Conservation (phyloP, 2,797 vertebrate species). For the Atherinosoma microstoma region DNA sequence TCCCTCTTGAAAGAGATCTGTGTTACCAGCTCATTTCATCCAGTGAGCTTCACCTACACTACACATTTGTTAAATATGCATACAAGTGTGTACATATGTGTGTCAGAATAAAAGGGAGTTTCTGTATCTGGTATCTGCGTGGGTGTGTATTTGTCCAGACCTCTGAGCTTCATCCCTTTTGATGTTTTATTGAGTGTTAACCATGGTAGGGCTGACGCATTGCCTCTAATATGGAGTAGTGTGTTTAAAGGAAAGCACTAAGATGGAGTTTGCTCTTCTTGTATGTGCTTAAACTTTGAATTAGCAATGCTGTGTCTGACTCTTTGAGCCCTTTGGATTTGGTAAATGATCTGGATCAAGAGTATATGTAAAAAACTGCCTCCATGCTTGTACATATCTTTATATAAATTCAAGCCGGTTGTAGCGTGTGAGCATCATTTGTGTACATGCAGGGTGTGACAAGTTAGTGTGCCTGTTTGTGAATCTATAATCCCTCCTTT, state of each 20-base stretch:
- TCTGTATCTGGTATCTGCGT: slow-evolving; percentile 60
- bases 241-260: slow-evolving; percentile 65
- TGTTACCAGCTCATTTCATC: too few relatives aligned
- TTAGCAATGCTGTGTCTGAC: slow-evolving; percentile 54
- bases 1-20: slow-evolving; percentile 48
- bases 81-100: slow-evolving; percentile 13
- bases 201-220: slow-evolving; percentile 71
- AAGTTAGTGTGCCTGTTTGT: slow-evolving; percentile 36
- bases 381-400: neutral
- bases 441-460: neutral
- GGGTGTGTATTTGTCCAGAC: slow-evolving; percentile 75
- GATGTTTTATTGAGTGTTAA: slow-evolving; percentile 86
- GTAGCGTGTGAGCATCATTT: neutral
- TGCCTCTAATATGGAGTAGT: slow-evolving; percentile 67
- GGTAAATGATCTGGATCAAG: slow-evolving; percentile 49
- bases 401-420: neutral
- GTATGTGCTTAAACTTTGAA: slow-evolving; percentile 57
- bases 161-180: slow-evolving; percentile 76
- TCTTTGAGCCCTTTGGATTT: slow-evolving; percentile 48
- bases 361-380: neutral
- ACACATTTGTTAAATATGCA: slow-evolving; percentile 20
- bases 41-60: slow-evolving; percentile 48
- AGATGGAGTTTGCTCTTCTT: slow-evolving; percentile 60
- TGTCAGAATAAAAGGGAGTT: slow-evolving; percentile 34
- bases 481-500: slow-evolving; percentile 36